These are phyloP conservation scores for Scrobipalpa costella DNA, from an alignment of 2,888 invertebrate genomes.

Conservation along the genomic window DNA sequence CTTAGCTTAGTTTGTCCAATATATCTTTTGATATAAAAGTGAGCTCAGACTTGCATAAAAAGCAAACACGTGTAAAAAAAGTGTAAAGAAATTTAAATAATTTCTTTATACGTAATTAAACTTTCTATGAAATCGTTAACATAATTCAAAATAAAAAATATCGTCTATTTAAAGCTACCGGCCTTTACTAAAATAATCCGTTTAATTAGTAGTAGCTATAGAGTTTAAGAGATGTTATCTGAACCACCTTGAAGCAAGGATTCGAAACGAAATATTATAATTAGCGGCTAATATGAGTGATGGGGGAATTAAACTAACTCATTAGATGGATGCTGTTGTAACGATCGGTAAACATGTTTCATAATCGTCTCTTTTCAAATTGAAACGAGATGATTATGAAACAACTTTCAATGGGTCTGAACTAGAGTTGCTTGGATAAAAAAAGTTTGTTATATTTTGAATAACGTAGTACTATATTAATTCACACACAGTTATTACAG, in stretches of 20 bases:
- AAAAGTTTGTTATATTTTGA: too few species aligned
- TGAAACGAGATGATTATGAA: too few species aligned
- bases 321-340: conserved; percentile 12
- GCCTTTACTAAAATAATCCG: conserved; percentile 36
- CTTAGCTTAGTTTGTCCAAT: too few species aligned
- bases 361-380: conserved; percentile 6
- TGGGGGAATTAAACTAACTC: conserved; percentile 17
- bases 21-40: too few species aligned
- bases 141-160: not conserved
- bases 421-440: not conserved
- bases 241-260: conserved; percentile 50
- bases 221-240: conserved; percentile 61
- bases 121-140: not conserved
- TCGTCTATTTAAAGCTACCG: conserved; percentile 40
- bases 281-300: conserved; percentile 37
- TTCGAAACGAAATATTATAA: conserved; percentile 50
- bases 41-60: too few species aligned
- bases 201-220: conserved; percentile 47
- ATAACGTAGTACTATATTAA: too few species aligned
- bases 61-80: too few species aligned
- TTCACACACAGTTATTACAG: too few species aligned
- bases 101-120: not conserved
- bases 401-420: not conserved
- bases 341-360: conserved; percentile 9
- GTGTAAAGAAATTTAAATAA: too few species aligned